Evolutionary conservation across 2,797 vertebrate species (phyloP), one percentile per base, ranked within the genome.

Genomic region (Siniperca scherzeri): DNA sequence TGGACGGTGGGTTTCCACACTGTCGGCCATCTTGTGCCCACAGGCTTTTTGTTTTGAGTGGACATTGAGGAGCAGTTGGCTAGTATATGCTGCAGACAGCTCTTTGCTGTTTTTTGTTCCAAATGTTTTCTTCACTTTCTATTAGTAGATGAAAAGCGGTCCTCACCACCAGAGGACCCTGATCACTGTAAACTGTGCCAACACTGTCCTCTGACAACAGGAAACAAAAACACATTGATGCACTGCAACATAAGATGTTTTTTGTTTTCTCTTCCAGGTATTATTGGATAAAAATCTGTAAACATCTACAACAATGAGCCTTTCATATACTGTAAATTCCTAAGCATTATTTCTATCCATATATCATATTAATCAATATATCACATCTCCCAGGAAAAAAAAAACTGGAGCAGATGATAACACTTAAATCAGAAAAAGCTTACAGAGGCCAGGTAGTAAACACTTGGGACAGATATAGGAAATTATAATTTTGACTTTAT

Each of bases 11-110:
- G 42, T 59, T 82, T 86, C 84, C 64, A 70, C 44, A 33, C 65
- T 42, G 36, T 80, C 40, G 1, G 81, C 78, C 78, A 78, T 84
- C 71, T 81, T 81, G 65, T 74, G 52, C 65, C 70, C 72, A 73
- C 30, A 68, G 60, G 42, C 67, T 64, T 48, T 74, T 74, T 17
- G 56, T 68, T 80, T 79, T 70, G 38, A 75, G 78, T 55, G 52
- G 65, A 53, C 53, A 57, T 1, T 0, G 9, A 78, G 64, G 70
- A 56, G 61, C 44, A 48, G 36, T 27, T 56, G 9, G 76, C 70
- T 59, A 64, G 50, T 71, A 27, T 36, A 70, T 10, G 13, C 78
- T 80, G 52, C 70, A 85, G 44, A 33, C 42, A 33, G 36, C 11
- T 33, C 19, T 65, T 50, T 42, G 11, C 10, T 27, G 50, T 57